phyloP scores from a whole-genome alignment of 53 echinoderm and acorn worm species.

The Holothuria leucospilota region DNA sequence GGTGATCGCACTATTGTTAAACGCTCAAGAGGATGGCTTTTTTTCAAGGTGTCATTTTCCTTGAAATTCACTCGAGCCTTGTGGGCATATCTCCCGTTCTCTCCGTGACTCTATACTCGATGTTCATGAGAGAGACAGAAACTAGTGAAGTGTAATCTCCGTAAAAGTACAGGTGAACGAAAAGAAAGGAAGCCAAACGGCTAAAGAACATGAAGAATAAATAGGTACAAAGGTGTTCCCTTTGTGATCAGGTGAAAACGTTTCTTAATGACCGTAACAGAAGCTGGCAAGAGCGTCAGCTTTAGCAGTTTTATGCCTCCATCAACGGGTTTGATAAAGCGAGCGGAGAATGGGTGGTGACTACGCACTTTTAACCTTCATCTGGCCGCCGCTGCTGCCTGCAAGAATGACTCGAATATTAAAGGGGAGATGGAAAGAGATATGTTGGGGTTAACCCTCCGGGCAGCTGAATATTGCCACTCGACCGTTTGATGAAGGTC shows the following conservation, averaged over 20 bases:
- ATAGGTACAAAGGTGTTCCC: conserved; percentile 19
- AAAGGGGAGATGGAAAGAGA: too few relatives aligned
- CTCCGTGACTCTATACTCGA: not conserved
- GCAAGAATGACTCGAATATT: too few relatives aligned
- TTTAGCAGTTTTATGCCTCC: too few relatives aligned
- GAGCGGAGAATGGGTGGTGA: too few relatives aligned
- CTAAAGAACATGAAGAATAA: not conserved
- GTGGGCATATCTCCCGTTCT: conserved; percentile 20
- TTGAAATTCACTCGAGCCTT: conserved; percentile 43
- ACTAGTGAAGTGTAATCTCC: conserved; percentile 21
- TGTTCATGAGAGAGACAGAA: not conserved
- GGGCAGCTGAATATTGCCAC: too few relatives aligned
- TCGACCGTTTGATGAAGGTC: too few relatives aligned
- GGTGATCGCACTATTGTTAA: conserved; percentile 43
- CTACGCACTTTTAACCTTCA: too few relatives aligned
- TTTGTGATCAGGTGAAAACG: conserved; percentile 19
- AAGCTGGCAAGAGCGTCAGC: too few relatives aligned
- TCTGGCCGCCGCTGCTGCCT: too few relatives aligned
- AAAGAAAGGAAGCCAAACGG: conserved; percentile 1
- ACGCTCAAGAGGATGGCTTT: conserved; percentile 31
- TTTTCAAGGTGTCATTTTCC: conserved; percentile 44
- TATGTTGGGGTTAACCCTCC: too few relatives aligned
- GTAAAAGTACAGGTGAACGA: conserved; percentile 38
- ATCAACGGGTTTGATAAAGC: too few relatives aligned
- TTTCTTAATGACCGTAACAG: too few relatives aligned